phyloP scores from a whole-genome alignment of 2,113 vertebrate genomes.

The Opisthocomus hoazin region DNA sequence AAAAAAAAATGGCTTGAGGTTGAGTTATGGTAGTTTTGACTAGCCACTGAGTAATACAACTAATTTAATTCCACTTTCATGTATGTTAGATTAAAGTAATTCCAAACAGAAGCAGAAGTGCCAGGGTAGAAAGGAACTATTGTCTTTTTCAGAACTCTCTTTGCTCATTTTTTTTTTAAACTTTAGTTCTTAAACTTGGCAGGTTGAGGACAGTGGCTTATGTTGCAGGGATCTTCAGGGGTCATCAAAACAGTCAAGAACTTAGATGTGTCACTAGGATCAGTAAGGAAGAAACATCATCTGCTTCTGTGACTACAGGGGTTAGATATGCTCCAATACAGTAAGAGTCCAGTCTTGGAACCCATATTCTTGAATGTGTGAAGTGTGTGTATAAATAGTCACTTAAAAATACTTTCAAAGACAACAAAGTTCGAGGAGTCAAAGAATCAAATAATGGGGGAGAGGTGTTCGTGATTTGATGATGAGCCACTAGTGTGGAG shows the following conservation, averaged over 20 bases:
- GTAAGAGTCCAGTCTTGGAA: neutral
- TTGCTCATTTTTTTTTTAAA: neutral
- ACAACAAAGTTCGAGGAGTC: neutral
- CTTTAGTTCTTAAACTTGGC: neutral
- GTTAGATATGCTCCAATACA: neutral
- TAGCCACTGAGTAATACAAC: neutral
- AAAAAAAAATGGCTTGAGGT: neutral
- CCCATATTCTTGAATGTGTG: neutral
- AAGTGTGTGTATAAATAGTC: neutral
- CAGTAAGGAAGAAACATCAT: neutral
- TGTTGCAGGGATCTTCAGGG: neutral
- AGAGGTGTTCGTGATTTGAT: neutral
- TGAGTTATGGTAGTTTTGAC: neutral
- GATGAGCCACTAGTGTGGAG: neutral
- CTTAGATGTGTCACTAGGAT: neutral
- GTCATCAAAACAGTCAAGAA: neutral
- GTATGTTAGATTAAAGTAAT: neutral
- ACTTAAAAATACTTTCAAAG: neutral
- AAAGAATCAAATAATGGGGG: neutral
- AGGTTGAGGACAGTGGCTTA: neutral
- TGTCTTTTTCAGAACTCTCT: neutral
- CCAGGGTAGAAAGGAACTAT: neutral
- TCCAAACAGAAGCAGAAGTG: neutral
- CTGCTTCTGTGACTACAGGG: neutral
- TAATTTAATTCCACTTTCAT: neutral